Evolutionary conservation across 2,113 vertebrate genomes (phyloP).

Genomic region (Addax nasomaculatus): DNA sequence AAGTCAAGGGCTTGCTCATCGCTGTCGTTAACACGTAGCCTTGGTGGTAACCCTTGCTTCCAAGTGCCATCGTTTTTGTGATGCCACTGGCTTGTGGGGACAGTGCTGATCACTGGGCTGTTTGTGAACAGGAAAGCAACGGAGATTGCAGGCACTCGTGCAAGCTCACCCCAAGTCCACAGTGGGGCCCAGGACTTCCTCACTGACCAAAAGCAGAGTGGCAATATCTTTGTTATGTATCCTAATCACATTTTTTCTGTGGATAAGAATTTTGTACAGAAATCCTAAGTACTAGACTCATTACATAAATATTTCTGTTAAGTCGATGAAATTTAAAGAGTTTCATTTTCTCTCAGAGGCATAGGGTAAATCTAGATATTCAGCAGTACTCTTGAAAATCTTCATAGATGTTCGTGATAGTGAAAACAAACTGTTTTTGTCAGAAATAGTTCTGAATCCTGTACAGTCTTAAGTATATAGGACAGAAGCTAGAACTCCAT

Average conservation of each 20-base stretch:
- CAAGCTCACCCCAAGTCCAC: too few relatives aligned
- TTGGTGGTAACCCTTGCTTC: background rate
- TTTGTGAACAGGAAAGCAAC: background rate
- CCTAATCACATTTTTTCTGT: background rate
- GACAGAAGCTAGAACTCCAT: background rate
- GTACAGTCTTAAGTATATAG: background rate
- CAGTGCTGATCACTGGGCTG: background rate
- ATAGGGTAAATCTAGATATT: background rate
- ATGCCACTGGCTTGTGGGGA: background rate
- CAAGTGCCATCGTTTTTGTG: rapidly evolving
- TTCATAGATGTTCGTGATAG: background rate
- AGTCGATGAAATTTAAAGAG: background rate
- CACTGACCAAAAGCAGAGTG: background rate
- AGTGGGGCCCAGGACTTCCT: background rate
- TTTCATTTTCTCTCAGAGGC: background rate
- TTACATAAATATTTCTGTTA: background rate
- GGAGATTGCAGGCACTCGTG: background rate
- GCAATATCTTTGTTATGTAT: background rate
- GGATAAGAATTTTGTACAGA: background rate
- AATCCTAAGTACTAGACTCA: rapidly evolving
- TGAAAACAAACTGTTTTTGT: background rate
- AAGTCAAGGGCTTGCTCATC: background rate
- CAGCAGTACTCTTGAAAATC: background rate
- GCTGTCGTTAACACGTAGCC: rapidly evolving
- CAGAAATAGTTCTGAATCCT: background rate